A percentile compares a stretch with the other conserved stretches of the same genome.
phyloP scores from a whole-genome alignment of 2,888 invertebrate genomes.

The Tricholauxania praeusta region DNA sequence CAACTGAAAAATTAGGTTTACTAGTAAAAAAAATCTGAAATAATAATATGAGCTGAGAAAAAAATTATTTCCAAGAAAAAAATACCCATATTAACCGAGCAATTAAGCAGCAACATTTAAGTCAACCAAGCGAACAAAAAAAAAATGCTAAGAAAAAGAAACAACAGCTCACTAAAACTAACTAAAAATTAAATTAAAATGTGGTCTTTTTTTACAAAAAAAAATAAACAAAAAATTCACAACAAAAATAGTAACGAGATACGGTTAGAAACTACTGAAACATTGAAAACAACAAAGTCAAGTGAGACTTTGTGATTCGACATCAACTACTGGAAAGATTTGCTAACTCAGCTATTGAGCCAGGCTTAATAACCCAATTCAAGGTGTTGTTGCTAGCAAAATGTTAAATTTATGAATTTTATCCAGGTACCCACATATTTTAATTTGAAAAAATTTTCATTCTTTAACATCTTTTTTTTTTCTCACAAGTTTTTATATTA shows the following conservation, averaged over 20 bases:
- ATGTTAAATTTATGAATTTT: no score
- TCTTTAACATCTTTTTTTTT: no score
- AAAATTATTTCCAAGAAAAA: not conserved
- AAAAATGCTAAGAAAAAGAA: not conserved
- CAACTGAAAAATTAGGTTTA: conserved; percentile 13
- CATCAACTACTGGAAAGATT: no score
- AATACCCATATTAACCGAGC: conserved; percentile 14
- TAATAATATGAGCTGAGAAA: not conserved
- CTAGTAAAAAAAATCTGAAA: conserved; percentile 5
- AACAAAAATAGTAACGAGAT: conserved; percentile 5
- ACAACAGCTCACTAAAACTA: not conserved
- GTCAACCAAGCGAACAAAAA: conserved; percentile 13
- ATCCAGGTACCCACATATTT: no score
- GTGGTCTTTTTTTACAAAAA: not conserved
- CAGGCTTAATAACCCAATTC: no score
- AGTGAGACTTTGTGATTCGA: no score
- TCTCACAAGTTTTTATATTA: no score
- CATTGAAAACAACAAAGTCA: no score
- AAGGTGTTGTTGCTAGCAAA: no score
- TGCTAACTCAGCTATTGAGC: no score
- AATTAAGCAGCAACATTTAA: conserved; percentile 11
- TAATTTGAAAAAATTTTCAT: no score
- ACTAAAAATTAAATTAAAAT: conserved; percentile 10
- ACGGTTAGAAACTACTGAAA: not conserved
- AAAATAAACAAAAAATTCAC: not conserved